phyloP scores from a whole-genome alignment of 2,888 invertebrate genomes.

The Agonopterix heracliana region DNA sequence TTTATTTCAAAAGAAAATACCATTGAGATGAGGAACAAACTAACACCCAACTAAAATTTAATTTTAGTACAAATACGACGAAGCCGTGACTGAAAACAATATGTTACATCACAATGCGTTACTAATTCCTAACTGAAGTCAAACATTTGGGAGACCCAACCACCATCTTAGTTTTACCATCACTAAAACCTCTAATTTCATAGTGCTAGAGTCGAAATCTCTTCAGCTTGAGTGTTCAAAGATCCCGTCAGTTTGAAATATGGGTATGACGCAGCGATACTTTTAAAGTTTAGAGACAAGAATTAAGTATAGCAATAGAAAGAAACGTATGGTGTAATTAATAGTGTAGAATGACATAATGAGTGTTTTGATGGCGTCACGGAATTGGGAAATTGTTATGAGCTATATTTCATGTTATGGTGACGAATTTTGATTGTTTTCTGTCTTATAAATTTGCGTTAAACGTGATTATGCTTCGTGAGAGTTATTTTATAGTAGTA shows the following conservation, averaged over 20 bases:
- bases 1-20: no score
- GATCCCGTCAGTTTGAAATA: slow-evolving; percentile 32
- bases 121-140: slow-evolving; percentile 54
- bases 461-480: neutral
- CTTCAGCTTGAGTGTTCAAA: neutral
- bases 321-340: slow-evolving; percentile 36
- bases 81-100: slow-evolving; percentile 33
- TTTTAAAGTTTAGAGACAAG: slow-evolving; percentile 54
- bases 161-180: slow-evolving; percentile 13
- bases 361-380: slow-evolving; percentile 30
- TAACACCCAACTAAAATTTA: neutral
- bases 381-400: neutral
- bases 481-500: neutral
- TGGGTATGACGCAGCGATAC: slow-evolving; percentile 42
- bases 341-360: slow-evolving; percentile 62
- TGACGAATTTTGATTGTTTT: no score
- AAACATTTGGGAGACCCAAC: slow-evolving; percentile 41
- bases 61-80: slow-evolving; percentile 8
- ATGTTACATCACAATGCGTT: slow-evolving; percentile 46
- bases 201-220: slow-evolving; percentile 3
- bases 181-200: neutral
- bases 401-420: slow-evolving; percentile 1
- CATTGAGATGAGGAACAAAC: no score
- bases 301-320: slow-evolving; percentile 44
- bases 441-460: neutral